Base-by-base conservation (phyloP, 2,888 invertebrate species). In the Ochropleura plecta region DNA sequence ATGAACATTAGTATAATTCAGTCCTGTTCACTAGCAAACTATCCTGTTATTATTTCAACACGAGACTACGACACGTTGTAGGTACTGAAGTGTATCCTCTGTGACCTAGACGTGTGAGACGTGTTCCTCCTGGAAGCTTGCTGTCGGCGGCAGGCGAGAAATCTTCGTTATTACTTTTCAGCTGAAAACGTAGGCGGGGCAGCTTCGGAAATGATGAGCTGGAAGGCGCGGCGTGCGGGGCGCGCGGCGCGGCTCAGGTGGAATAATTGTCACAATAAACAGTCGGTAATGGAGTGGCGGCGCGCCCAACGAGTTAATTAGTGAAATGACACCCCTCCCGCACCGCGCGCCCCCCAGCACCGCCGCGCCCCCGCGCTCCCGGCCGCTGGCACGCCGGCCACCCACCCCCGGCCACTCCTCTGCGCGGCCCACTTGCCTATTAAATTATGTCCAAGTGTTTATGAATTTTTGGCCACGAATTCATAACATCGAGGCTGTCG, bases 201-300 rank as follows among this genome's bases (percentile, higher is more conserved):
- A 72, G 74, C 59, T 74, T 75, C 65, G 77, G 86, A 80, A 86
- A 82, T 80, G 81, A 83, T 83, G 83, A 71, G 82, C 70, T 53
- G 48, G 42, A 9, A 46, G 78, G 73, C 68, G 68, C 57, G 51
- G 59, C 20, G 75, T 63, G 69, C 57, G 62, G 63, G 68, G 67
- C 42, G 69, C 57, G 67, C 79, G 16, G 73, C 73, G 62, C 68
- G 74, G 81, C 78, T 82, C 86, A 85, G 88, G 87, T 82, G 87
- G 90, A 92, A 93, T 94, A 94, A 94, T 95, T 95, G 95, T 94
- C 94, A 94, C 95, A 93, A 95, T 95, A 95, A 95, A 95, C 95
- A 94, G 91, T 90, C 90, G 85, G 92, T 95, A 95, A 95, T 95
- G 94, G 95, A 94, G 94, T 93, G 90, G 88, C 89, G 93, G 90